Evolutionary conservation across 2,888 invertebrate species (phyloP), one percentile per base, ranked within the genome.

Genomic region (Holacanthella duospinosa): DNA sequence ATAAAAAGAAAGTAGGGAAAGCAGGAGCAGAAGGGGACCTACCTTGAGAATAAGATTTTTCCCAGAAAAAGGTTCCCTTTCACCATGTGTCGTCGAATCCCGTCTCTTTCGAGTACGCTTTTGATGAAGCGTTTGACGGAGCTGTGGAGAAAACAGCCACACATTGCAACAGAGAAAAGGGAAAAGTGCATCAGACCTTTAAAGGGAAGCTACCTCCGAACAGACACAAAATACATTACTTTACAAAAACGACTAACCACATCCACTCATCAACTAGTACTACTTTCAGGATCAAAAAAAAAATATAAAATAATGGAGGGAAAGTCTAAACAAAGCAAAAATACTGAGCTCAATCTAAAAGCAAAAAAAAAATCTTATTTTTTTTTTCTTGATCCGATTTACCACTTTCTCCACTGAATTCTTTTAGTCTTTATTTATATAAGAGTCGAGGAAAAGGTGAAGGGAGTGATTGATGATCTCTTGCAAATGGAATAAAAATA

Each of bases 41-140:
- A 92, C 92, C 92, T 92, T 92, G 87, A 92, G 89, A 88, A 93
- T 92, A 85, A 92, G 89, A 88, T 89, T 90, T 89, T 90, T 92
- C 89, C 91, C 91, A 85, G 87, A 89, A 86, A 84, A 85, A 80
- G 82, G 83, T 87, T 89, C 90, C 89, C 89, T 87, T 85, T 88
- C 87, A 84, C 83, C 80, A 79, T 84, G 81, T 83, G 86, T 83
- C 84, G 92, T 90, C 84, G 89, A 89, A 87, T 89, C 87, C 86
- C 90, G 89, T 84, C 90, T 89, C 85, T 91, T 91, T 86, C 91
- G 88, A 84, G 91, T 91, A 87, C 91, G 89, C 87, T 92, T 93
- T 91, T 92, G 91, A 89, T 92, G 91, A 84, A 92, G 91, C 87
- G 91, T 92, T 91, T 92, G 92, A 70, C 70, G 72, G 64, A 73